Evolutionary conservation across 1,140 invertebrate species (phyloP).

Genomic region (Mesaphorura yosii): DNA sequence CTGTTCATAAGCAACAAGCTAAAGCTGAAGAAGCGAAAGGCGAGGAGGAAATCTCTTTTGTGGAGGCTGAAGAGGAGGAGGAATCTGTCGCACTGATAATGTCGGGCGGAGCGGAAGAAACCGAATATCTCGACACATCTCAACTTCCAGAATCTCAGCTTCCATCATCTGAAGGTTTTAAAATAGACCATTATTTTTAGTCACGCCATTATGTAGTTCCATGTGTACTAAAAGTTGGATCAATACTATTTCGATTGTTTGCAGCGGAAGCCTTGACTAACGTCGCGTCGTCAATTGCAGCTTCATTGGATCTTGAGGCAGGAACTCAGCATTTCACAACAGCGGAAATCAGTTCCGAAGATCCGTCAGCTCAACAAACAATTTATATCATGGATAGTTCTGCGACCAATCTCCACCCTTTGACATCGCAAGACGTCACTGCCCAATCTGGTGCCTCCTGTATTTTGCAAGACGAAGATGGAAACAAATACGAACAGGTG

Average conservation of each 20-base stretch:
- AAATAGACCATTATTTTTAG: neutral
- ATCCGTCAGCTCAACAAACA: slow-evolving; percentile 13
- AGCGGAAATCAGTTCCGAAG: slow-evolving; percentile 13
- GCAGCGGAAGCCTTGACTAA: slow-evolving; percentile 43
- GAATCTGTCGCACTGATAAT: too few relatives aligned
- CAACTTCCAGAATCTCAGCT: slow-evolving; percentile 19
- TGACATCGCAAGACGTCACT: slow-evolving; percentile 15
- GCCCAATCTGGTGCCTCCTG: slow-evolving; percentile 8
- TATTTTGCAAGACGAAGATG: slow-evolving; percentile 29
- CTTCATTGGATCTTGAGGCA: slow-evolving; percentile 46
- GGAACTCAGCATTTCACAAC: neutral
- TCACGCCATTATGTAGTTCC: too few relatives aligned
- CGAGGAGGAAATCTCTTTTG: slow-evolving; percentile 15
- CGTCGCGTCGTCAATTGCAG: slow-evolving; percentile 44
- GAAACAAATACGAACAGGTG: slow-evolving; percentile 23
- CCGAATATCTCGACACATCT: slow-evolving; percentile 2
- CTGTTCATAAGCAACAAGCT: slow-evolving; percentile 45
- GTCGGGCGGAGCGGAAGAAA: neutral
- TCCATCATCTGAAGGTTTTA: slow-evolving; percentile 27
- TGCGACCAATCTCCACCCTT: slow-evolving; percentile 21
- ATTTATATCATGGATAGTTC: slow-evolving; percentile 26
- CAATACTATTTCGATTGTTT: slow-evolving; percentile 40
- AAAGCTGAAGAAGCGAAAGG: slow-evolving; percentile 31
- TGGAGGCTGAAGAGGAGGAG: neutral
- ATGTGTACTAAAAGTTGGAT: neutral